These are phyloP conservation scores for Saguinus oedipus DNA, from an alignment of 2,797 vertebrate species.

Conservation along the genomic window DNA sequence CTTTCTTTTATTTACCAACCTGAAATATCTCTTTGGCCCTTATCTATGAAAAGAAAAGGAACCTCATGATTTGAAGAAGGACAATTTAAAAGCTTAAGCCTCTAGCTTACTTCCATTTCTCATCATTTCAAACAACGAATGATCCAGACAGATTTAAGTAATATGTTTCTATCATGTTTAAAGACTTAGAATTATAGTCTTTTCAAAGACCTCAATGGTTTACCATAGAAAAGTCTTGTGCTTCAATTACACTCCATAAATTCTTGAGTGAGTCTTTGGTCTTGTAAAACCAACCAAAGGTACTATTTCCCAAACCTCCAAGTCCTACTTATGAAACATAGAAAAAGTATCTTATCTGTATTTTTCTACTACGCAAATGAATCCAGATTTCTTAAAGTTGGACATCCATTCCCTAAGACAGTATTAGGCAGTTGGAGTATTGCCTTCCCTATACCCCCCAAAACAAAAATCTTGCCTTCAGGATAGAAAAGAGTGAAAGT, in stretches of 20 bases:
- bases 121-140: constrained; percentile 7
- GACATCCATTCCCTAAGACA: background rate
- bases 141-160: background rate
- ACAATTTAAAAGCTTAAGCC: background rate
- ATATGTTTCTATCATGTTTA: constrained; percentile 1
- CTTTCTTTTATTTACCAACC: background rate
- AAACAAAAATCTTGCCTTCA: background rate
- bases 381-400: background rate
- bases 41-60: background rate
- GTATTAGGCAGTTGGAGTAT: no score
- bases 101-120: background rate
- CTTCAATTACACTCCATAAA: background rate
- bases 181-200: background rate
- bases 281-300: background rate
- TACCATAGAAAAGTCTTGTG: background rate
- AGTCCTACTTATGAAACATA: background rate
- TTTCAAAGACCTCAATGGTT: background rate
- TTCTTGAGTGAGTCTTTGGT: background rate
- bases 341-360: background rate
- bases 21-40: background rate
- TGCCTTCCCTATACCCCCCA: background rate
- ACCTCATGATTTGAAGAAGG: background rate
- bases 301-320: background rate
- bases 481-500: background rate
- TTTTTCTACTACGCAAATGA: background rate